A percentile compares a stretch with the other conserved stretches of the same genome.
These are phyloP conservation scores for Standfussiana lucernea DNA, from an alignment of 2,888 invertebrate species.

Conservation along the genomic window DNA sequence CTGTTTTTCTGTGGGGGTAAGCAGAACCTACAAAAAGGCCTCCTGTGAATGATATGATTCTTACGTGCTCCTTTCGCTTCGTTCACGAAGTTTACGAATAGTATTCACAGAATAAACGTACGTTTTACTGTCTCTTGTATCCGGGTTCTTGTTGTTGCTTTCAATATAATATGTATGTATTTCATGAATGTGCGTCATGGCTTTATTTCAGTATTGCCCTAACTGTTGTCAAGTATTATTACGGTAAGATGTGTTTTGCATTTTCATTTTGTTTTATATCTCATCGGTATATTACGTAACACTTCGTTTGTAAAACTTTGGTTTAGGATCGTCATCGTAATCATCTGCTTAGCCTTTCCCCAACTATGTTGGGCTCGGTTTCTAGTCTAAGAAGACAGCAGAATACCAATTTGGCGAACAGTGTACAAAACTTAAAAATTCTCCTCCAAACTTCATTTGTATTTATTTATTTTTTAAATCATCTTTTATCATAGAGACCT, in stretches of 20 bases:
- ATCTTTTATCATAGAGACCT: background rate
- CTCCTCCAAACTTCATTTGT: too few relatives aligned
- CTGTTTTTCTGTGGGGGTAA: background rate
- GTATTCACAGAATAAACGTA: background rate
- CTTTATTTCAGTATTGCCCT: background rate
- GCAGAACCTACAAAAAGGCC: background rate
- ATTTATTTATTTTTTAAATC: too few relatives aligned
- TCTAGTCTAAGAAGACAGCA: background rate
- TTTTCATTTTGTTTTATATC: background rate
- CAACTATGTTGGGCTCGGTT: background rate
- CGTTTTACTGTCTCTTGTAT: background rate
- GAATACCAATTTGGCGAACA: background rate
- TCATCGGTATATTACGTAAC: background rate
- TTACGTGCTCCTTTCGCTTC: background rate
- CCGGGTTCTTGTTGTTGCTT: constrained; percentile 10
- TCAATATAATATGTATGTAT: constrained; percentile 8
- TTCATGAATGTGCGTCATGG: constrained; percentile 21
- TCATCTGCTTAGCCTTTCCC: background rate
- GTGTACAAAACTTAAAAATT: background rate
- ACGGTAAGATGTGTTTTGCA: background rate
- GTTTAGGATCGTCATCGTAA: background rate
- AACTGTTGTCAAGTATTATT: constrained; percentile 18
- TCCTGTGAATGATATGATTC: background rate
- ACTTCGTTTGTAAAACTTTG: background rate
- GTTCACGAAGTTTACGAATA: background rate